Evolutionary conservation across 1,140 invertebrate genomes (phyloP).

Genomic region (Lineus longissimus): DNA sequence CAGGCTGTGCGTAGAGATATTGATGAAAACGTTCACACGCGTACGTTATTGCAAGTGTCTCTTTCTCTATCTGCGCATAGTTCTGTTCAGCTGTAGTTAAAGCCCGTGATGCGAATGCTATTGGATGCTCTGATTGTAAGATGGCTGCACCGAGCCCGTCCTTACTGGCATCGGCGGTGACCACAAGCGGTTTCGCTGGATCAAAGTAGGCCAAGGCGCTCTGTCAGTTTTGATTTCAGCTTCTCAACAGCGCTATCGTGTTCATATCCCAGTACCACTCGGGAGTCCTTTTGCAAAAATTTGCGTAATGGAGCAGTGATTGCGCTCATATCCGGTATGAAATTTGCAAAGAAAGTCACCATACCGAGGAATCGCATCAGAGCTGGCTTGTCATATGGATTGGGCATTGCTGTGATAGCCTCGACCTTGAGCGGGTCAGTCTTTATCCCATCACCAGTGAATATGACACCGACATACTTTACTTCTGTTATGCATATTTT

Average conservation of each 20-base stretch:
- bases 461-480: slow-evolving; percentile 18
- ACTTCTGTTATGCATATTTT: slow-evolving; percentile 23
- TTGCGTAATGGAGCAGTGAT: slow-evolving; percentile 45
- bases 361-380: slow-evolving; percentile 46
- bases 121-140: no score
- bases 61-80: no score
- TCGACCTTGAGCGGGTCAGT: slow-evolving; percentile 34
- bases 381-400: slow-evolving; percentile 37
- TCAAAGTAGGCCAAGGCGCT: background rate
- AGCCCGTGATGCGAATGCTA: no score
- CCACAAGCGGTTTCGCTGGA: no score
- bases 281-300: no score
- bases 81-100: no score
- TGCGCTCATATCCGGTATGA: slow-evolving; percentile 46
- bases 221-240: background rate
- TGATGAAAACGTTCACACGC: no score
- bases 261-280: no score
- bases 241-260: slow-evolving; percentile 15
- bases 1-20: no score
- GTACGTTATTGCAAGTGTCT: no score
- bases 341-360: slow-evolving; percentile 53
- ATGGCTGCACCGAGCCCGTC: no score
- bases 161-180: no score
- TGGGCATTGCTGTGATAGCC: slow-evolving; percentile 45
- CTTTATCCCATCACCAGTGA: background rate